phyloP scores from a whole-genome alignment of 2,888 invertebrate species.

The Yponomeuta cagnagella region DNA sequence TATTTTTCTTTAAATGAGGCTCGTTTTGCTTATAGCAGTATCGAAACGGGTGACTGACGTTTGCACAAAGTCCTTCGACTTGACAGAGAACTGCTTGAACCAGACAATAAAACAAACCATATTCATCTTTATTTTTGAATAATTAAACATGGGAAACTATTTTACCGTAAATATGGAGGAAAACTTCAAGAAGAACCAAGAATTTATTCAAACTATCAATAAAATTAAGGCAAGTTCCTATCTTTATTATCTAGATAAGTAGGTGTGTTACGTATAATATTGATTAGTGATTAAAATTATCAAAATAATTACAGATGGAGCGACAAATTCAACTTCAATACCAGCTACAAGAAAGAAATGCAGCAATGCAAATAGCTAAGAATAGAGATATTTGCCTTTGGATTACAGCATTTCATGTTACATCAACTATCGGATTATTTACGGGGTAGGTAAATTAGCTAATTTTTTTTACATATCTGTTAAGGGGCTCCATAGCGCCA shows the following conservation, averaged over 20 bases:
- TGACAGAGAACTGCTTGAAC: neutral
- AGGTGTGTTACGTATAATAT: neutral
- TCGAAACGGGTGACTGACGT: neutral
- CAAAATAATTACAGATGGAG: slow-evolving; percentile 76
- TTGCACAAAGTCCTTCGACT: neutral
- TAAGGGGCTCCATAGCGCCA: too few relatives aligned
- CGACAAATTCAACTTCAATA: slow-evolving; percentile 88
- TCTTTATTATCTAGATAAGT: neutral
- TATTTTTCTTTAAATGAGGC: too few relatives aligned
- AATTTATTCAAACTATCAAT: slow-evolving; percentile 80
- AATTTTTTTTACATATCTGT: too few relatives aligned
- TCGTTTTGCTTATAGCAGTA: neutral
- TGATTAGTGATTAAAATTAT: neutral
- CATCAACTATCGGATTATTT: slow-evolving; percentile 68
- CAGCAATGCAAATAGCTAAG: slow-evolving; percentile 82
- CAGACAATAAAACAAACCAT: neutral
- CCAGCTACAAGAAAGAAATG: slow-evolving; percentile 84
- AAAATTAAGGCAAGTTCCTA: slow-evolving; percentile 73
- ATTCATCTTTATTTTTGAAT: neutral
- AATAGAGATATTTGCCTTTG: slow-evolving; percentile 84
- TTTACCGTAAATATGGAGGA: slow-evolving; percentile 79
- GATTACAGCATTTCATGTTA: slow-evolving; percentile 80
- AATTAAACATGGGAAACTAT: slow-evolving; percentile 39
- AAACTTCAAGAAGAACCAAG: slow-evolving; percentile 81
- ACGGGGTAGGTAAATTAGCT: slow-evolving; percentile 55